Conservation (phyloP, 2,113 vertebrate genomes). For the Tylochromis polylepis region DNA sequence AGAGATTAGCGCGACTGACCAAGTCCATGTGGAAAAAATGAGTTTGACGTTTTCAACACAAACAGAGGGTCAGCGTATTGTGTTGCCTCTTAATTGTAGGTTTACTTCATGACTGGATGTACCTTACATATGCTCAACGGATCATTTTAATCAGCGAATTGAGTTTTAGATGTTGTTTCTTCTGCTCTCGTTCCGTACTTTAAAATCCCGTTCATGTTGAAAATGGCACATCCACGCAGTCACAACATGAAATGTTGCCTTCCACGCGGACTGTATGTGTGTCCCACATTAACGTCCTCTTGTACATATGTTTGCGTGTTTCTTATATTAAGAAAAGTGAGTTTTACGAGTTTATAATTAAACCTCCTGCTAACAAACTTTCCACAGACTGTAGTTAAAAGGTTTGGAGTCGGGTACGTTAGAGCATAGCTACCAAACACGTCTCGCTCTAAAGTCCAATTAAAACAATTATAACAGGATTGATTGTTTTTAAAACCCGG, state of each 20-base stretch:
- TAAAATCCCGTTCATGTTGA: not conserved
- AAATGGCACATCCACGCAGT: not conserved
- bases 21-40: not conserved
- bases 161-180: not conserved
- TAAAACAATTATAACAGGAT: not conserved
- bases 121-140: not conserved
- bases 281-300: not conserved
- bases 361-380: not conserved
- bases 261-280: not conserved
- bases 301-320: constrained; percentile 38
- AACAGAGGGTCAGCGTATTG: not conserved
- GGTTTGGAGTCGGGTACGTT: not conserved
- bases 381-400: not conserved
- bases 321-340: constrained; percentile 75
- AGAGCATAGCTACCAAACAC: not conserved
- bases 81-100: not conserved
- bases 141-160: not conserved
- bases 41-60: not conserved
- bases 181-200: not conserved
- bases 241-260: not conserved
- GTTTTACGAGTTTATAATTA: not conserved
- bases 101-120: not conserved
- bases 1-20: not conserved
- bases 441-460: not conserved
- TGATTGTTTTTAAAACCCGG: not conserved